A percentile compares a stretch with the other conserved stretches of the same genome.
Evolutionary conservation across 1,140 invertebrate genomes (phyloP).

Genomic region (Ips nitidus): DNA sequence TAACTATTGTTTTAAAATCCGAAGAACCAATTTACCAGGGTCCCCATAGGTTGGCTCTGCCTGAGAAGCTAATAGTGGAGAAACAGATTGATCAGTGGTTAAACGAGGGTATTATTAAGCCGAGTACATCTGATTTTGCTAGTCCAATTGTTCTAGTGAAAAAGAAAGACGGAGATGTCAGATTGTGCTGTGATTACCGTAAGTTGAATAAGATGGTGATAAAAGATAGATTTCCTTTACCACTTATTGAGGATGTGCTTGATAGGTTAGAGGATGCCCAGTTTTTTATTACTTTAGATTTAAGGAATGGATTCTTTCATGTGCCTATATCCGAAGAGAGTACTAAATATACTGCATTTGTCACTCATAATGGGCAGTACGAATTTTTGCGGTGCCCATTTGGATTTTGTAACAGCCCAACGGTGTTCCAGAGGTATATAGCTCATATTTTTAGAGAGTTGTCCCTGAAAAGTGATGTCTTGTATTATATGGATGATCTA

Average conservation of each 20-base stretch:
- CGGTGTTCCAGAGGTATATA: slow-evolving; percentile 33
- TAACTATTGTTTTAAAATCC: background rate
- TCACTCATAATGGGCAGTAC: slow-evolving; percentile 40
- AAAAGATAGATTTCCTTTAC: slow-evolving; percentile 47
- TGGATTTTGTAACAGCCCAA: slow-evolving; percentile 36
- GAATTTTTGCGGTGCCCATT: slow-evolving; percentile 42
- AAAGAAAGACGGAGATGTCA: slow-evolving; percentile 21
- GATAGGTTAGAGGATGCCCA: slow-evolving; percentile 39
- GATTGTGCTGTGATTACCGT: slow-evolving; percentile 35
- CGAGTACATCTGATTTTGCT: slow-evolving; percentile 18
- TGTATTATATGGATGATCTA: slow-evolving; percentile 39
- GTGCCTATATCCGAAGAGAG: slow-evolving; percentile 39
- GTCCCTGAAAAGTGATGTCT: slow-evolving; percentile 38
- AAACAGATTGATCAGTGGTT: background rate
- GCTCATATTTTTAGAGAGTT: slow-evolving; percentile 41
- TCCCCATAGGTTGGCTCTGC: background rate
- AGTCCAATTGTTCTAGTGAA: slow-evolving; percentile 33
- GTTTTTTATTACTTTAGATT: slow-evolving; percentile 45
- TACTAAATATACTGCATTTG: slow-evolving; percentile 41
- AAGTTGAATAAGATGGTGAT: slow-evolving; percentile 51
- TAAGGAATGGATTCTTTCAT: slow-evolving; percentile 45
- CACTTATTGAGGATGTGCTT: slow-evolving; percentile 47
- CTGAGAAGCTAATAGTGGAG: background rate
- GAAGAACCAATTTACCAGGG: background rate
- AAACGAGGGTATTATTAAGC: slow-evolving; percentile 6